phyloP scores from a whole-genome alignment of 2,113 vertebrate species.

The Morone chrysops region DNA sequence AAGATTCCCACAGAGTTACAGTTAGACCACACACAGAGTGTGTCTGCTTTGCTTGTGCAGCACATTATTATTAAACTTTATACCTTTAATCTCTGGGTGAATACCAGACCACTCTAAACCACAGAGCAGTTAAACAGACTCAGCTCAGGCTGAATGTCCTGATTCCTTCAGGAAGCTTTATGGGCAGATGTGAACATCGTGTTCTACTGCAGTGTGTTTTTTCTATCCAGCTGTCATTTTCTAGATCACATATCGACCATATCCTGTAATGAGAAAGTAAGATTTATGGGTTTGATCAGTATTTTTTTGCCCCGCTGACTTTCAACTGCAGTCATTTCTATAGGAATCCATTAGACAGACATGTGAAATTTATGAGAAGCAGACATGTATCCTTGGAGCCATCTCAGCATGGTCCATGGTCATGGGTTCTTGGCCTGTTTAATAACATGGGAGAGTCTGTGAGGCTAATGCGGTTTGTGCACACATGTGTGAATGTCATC shows the following conservation, averaged over 20 bases:
- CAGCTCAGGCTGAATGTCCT: constrained; percentile 21
- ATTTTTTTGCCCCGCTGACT: constrained; percentile 37
- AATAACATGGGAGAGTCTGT: constrained; percentile 29
- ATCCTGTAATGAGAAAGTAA: constrained; percentile 67
- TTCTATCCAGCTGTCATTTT: constrained; percentile 44
- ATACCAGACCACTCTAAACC: constrained; percentile 4
- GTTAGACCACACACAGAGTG: constrained; percentile 23
- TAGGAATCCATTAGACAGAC: constrained; percentile 49
- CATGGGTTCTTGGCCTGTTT: constrained; percentile 23
- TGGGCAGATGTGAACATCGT: constrained; percentile 35
- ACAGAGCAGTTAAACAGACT: constrained; percentile 33
- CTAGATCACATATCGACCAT: constrained; percentile 45
- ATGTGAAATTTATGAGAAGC: constrained; percentile 50
- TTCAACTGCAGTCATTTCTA: constrained; percentile 27
- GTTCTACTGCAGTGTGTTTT: constrained; percentile 14
- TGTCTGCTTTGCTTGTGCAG: background rate
- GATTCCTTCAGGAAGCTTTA: constrained; percentile 44
- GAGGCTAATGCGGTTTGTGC: constrained; percentile 4
- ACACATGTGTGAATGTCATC: constrained; percentile 29
- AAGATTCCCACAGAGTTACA: background rate
- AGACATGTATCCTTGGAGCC: constrained; percentile 36
- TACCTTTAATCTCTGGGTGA: background rate
- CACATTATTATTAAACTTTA: constrained; percentile 11
- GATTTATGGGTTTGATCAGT: constrained; percentile 72
- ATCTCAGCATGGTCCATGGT: constrained; percentile 23